These are phyloP conservation scores for Ateles fusciceps DNA, from an alignment of 2,797 vertebrate species.

Conservation along the genomic window DNA sequence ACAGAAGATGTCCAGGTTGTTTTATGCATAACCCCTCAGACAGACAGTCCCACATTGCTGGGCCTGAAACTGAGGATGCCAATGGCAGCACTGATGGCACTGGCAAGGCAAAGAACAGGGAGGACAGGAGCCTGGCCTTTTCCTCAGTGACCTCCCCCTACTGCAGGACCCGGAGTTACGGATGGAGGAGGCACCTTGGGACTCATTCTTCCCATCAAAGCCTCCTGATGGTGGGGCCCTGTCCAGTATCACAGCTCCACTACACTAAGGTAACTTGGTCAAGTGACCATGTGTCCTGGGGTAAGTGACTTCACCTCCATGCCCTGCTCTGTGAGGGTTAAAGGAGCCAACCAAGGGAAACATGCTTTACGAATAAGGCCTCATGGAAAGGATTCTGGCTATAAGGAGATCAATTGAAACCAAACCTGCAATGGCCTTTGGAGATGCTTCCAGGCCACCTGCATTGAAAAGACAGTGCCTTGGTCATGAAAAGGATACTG, in stretches of 20 bases:
- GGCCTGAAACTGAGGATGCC: background rate
- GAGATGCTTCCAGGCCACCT: background rate
- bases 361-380: background rate
- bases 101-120: conserved; percentile 55
- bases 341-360: conserved; percentile 8
- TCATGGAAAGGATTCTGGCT: background rate
- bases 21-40: background rate
- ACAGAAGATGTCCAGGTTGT: background rate
- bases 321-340: background rate
- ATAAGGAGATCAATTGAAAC: background rate
- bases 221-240: background rate
- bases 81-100: background rate
- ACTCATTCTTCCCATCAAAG: background rate
- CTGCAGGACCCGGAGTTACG: background rate
- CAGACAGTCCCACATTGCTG: background rate
- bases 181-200: background rate
- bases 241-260: background rate
- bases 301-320: background rate
- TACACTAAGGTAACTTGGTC: background rate
- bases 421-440: background rate
- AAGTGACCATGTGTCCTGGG: background rate
- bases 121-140: background rate
- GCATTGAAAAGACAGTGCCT: background rate
- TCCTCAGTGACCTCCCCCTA: background rate
- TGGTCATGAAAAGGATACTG: background rate